A percentile compares a stretch with the other conserved stretches of the same genome.
These are phyloP conservation scores for Athetis lepigone DNA, from an alignment of 2,888 invertebrate species.

Conservation along the genomic window DNA sequence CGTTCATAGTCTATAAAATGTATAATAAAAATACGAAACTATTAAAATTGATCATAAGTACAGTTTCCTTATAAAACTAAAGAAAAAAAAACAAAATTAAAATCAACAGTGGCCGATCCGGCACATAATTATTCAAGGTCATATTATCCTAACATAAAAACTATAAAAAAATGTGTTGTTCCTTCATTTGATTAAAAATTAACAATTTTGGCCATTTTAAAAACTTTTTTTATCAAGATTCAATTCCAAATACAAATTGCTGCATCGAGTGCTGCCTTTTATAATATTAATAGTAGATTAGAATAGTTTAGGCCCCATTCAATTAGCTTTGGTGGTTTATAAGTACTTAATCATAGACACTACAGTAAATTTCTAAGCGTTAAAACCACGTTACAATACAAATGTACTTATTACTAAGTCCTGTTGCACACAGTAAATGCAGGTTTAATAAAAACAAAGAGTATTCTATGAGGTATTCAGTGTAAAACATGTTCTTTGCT, in stretches of 20 bases:
- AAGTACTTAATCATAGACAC: slow-evolving; percentile 7
- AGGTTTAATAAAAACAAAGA: slow-evolving; percentile 24
- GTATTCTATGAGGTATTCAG: background rate
- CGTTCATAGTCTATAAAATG: slow-evolving; percentile 13
- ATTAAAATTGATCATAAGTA: slow-evolving; percentile 34
- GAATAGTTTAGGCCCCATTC: slow-evolving; percentile 1
- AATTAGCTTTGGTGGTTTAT: slow-evolving; percentile 9
- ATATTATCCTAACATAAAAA: slow-evolving; percentile 4
- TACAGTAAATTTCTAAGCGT: slow-evolving; percentile 42
- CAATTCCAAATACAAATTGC: slow-evolving; percentile 5
- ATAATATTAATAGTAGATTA: background rate
- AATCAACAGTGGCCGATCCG: slow-evolving; percentile 17
- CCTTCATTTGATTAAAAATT: slow-evolving; percentile 48
- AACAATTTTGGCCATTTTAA: slow-evolving; percentile 21
- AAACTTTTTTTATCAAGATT: slow-evolving; percentile 9
- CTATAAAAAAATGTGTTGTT: slow-evolving; percentile 11
- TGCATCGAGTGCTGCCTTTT: background rate
- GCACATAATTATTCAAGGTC: slow-evolving; percentile 10
- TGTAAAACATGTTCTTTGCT: background rate
- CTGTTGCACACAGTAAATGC: slow-evolving; percentile 51
- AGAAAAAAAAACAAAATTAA: slow-evolving; percentile 12
- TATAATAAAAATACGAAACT: slow-evolving; percentile 10
- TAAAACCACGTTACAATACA: slow-evolving; percentile 41
- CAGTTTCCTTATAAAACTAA: slow-evolving; percentile 20
- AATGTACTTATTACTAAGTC: slow-evolving; percentile 34